Conservation (phyloP, 1,140 invertebrate species). For the Scaptomyza hsui region DNA sequence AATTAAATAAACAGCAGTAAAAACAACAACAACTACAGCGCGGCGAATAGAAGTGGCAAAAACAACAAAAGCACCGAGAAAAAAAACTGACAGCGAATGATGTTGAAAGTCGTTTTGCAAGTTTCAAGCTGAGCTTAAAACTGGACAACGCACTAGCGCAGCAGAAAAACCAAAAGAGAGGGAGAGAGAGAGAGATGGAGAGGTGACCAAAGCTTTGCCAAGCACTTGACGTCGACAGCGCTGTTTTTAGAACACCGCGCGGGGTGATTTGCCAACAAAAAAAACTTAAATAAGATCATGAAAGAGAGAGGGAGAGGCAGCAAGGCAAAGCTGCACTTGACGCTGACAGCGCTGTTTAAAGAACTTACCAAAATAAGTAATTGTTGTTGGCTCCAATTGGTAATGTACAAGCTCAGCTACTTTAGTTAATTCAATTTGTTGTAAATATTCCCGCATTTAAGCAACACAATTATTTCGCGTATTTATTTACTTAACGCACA, state of each 20-base stretch:
- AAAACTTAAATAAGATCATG: background rate
- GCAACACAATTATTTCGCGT: slow-evolving; percentile 24
- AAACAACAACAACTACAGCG: slow-evolving; percentile 31
- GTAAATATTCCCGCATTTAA: slow-evolving; percentile 21
- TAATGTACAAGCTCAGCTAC: slow-evolving; percentile 36
- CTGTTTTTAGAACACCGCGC: slow-evolving; percentile 30
- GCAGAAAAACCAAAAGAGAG: background rate
- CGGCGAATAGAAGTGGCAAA: slow-evolving; percentile 40
- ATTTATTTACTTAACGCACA: slow-evolving; percentile 21
- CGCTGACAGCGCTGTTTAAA: background rate
- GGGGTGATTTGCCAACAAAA: slow-evolving; percentile 5
- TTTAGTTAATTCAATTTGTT: slow-evolving; percentile 39
- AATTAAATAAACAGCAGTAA: slow-evolving; percentile 61
- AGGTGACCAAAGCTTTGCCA: slow-evolving; percentile 21
- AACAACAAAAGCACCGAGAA: slow-evolving; percentile 43
- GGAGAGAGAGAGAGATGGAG: slow-evolving; percentile 7
- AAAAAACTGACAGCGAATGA: slow-evolving; percentile 48
- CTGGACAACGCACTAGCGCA: slow-evolving; percentile 24
- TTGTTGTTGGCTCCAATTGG: slow-evolving; percentile 23
- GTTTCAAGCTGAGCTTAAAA: slow-evolving; percentile 58
- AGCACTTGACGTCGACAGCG: slow-evolving; percentile 29
- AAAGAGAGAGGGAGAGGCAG: slow-evolving; percentile 5
- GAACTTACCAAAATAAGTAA: slow-evolving; percentile 33
- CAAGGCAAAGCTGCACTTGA: background rate
- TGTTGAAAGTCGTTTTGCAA: slow-evolving; percentile 84